Evolutionary conservation across 37 sponge, comb jelly and placozoan species (phyloP).

Genomic region (Bolinopsis microptera): DNA sequence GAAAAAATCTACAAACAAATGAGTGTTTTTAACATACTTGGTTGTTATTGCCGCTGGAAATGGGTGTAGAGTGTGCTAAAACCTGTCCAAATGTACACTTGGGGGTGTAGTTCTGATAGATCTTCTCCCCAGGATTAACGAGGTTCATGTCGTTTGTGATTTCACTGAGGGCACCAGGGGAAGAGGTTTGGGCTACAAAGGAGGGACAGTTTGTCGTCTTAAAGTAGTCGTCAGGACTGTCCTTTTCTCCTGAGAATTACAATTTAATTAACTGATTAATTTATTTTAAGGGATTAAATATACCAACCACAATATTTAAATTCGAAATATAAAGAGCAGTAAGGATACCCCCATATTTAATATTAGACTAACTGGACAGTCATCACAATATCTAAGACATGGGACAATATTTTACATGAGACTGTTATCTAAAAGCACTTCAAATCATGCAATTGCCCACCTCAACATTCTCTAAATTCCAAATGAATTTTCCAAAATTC

Average conservation of each 20-base stretch:
- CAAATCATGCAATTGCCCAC: too few species aligned
- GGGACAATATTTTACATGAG: too few species aligned
- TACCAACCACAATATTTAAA: neutral
- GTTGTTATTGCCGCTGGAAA: conserved; percentile 19
- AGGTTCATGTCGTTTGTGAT: conserved; percentile 44
- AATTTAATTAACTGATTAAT: neutral
- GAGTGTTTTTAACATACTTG: too few species aligned
- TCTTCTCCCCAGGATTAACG: conserved; percentile 46
- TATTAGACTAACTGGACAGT: too few species aligned
- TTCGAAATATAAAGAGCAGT: too few species aligned
- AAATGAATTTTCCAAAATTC: too few species aligned
- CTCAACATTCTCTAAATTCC: too few species aligned
- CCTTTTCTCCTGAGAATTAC: conserved; percentile 66
- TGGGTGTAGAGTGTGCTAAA: conserved; percentile 55
- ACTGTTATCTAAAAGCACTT: too few species aligned
- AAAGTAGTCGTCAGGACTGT: conserved; percentile 73
- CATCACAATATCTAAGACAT: too few species aligned
- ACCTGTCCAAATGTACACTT: conserved; percentile 50
- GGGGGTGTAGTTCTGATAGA: conserved; percentile 59
- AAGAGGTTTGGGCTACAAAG: conserved; percentile 61
- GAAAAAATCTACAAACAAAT: too few species aligned
- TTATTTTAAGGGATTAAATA: neutral
- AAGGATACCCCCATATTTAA: too few species aligned
- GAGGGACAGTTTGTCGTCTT: conserved; percentile 69
- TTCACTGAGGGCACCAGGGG: conserved; percentile 59